Base-by-base conservation (phyloP, 2,113 vertebrate species). In the Cyrtonyx montezumae region DNA sequence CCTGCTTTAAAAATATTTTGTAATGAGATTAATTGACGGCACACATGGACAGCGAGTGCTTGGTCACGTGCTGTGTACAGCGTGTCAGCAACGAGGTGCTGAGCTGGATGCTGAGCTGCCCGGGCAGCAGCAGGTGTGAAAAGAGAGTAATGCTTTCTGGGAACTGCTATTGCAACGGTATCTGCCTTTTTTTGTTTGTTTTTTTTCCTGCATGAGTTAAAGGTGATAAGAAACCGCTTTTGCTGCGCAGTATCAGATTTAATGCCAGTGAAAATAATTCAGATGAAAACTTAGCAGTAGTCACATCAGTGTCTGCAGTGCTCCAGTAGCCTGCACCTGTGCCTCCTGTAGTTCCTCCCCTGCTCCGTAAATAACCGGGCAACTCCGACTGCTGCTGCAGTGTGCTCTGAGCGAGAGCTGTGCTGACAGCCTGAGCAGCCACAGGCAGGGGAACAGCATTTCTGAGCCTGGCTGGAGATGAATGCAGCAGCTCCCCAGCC, bases 401-500 rank as follows among this genome's bases (percentile, higher is more conserved):
- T 28, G 36, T 36, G 80, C 37, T 88, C 88, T 34, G 74, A 93
- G 76, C 51, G 58, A 49, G 79, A 80, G 82, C 91, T 61, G 62
- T 74, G 79, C 93, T 95, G 75, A 91, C 37, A 86, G 71, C 49
- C 84, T 91, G 93, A 95, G 92, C 51, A 55, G 93, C 88, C 68
- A 80, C 82, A 82, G 87, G 92, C 77, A 82, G 61, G 82, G 68
- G 79, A 94, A 91, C 85, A 73, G 87, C 37, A 95, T 81, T 94
- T 88, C 87, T 94, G 87, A 92, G 91, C 89, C 59, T 94, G 95
- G 87, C 93, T 96, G 85, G 85, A 91, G 87, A 79, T 94, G 95
- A 96, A 96, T 93, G 81, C 73, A 91, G 71, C 84, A 88, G 77
- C 83, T 95, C 76, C 83, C 83, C 94, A 91, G 82, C 62, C 93